Conservation (phyloP, 2,797 vertebrate species). For the Sebastes paucispinis region DNA sequence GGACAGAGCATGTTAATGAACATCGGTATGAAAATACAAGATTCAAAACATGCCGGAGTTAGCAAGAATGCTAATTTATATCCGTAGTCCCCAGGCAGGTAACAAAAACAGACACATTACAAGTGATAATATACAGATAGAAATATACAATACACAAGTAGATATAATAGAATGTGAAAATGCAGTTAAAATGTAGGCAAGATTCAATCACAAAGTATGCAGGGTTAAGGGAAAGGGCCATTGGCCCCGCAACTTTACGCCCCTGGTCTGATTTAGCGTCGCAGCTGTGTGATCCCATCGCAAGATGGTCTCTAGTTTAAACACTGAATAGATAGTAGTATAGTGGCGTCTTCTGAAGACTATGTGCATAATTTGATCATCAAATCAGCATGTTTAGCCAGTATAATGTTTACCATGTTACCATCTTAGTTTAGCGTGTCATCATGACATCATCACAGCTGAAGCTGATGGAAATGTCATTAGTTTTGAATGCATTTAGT, state of each 20-base stretch:
- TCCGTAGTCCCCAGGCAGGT: background rate
- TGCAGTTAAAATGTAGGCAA: background rate
- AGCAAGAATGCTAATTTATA: background rate
- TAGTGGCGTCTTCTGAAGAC: too few species aligned
- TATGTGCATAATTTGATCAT: background rate
- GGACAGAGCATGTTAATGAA: background rate
- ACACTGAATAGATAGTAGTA: background rate
- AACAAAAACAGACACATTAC: background rate
- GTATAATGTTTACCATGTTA: background rate
- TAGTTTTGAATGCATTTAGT: background rate
- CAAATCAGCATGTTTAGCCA: background rate
- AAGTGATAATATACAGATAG: too few species aligned
- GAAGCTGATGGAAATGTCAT: background rate
- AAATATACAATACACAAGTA: background rate
- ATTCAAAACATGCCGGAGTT: background rate
- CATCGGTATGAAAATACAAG: background rate
- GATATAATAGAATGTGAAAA: background rate
- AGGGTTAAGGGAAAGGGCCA: background rate
- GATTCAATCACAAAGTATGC: background rate
- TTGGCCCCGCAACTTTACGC: too few species aligned
- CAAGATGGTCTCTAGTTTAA: too few species aligned
- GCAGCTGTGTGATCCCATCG: too few species aligned
- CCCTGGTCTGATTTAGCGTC: too few species aligned
- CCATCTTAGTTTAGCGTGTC: background rate
- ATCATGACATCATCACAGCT: background rate